Evolutionary conservation across 2,888 invertebrate genomes (phyloP), one percentile per base, ranked within the genome.

Genomic region (Belgica antarctica): DNA sequence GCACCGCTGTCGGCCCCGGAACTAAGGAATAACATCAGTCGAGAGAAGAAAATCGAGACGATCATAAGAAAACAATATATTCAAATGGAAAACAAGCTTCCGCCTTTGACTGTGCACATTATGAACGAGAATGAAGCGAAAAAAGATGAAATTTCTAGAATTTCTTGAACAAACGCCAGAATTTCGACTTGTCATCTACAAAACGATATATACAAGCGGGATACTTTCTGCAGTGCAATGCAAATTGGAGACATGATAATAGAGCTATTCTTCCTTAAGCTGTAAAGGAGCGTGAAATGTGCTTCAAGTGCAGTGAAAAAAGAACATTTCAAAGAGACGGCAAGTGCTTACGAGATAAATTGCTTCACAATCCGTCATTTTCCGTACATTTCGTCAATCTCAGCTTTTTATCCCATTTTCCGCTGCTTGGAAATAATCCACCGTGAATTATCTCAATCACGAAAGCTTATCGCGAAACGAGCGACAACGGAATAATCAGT

Each of bases 1-100:
- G n/a, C n/a, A n/a, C n/a, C n/a, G n/a, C n/a, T n/a, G n/a, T n/a
- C n/a, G n/a, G n/a, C n/a, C n/a, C n/a, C n/a, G n/a, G n/a, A n/a
- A n/a, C n/a, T n/a, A 19, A 4, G 22, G 24, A 3, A 22, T 4
- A 52, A 15, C 24, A 59, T 27, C 34, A 31, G 5, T 12, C 34
- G 52, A 52, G 27, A 59, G 27, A 7, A 52, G 52, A 19, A 52
- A 22, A 59, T 12, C 59, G 12, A n/a, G 62, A 62, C 62, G 62
- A 62, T 62, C 36, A 62, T 62, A 62, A 62, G 62, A 62, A 62
- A 62, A 62, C 59, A 59, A 59, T 59, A 59, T 59, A 59, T 59
- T 59, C 59, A 25, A 59, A 59, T 59, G 59, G 59, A 25, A 59
- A 59, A 59, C 59, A 59, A 59, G 59, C 24, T 52, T 52, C 8